Conservation (phyloP, 2,888 invertebrate genomes). For the Myopa testacea region DNA sequence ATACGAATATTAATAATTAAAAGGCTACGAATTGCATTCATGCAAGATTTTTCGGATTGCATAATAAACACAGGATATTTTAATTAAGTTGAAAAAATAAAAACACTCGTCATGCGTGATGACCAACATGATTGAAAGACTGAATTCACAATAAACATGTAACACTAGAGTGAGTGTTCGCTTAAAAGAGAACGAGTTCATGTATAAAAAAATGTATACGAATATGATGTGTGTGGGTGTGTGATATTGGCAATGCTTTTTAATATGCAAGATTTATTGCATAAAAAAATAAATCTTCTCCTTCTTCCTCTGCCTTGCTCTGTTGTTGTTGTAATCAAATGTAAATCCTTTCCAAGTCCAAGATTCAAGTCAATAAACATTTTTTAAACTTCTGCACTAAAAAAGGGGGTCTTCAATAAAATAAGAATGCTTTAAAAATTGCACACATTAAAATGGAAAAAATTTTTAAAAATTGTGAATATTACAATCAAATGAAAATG, state of each 20-base stretch:
- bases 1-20: no score
- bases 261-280: no score
- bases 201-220: not conserved
- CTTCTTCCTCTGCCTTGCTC: no score
- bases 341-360: no score
- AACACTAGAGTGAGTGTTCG: not conserved
- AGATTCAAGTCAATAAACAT: no score
- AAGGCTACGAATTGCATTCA: no score
- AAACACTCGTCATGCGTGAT: not conserved
- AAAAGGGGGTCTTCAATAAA: no score
- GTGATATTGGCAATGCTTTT: not conserved
- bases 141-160: not conserved
- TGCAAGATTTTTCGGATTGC: not conserved
- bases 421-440: not conserved
- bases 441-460: not conserved
- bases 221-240: not conserved
- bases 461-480: not conserved
- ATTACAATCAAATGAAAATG: not conserved
- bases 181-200: not conserved
- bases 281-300: no score
- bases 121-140: no score
- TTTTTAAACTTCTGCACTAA: no score
- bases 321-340: no score
- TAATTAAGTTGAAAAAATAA: not conserved
- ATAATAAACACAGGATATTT: not conserved